Percentiles rank a stretch among this genome's conserved stretches.
These are phyloP conservation scores for Chondrosia reniformis DNA, from an alignment of 37 sponge, comb jelly and placozoan species.

Conservation along the genomic window DNA sequence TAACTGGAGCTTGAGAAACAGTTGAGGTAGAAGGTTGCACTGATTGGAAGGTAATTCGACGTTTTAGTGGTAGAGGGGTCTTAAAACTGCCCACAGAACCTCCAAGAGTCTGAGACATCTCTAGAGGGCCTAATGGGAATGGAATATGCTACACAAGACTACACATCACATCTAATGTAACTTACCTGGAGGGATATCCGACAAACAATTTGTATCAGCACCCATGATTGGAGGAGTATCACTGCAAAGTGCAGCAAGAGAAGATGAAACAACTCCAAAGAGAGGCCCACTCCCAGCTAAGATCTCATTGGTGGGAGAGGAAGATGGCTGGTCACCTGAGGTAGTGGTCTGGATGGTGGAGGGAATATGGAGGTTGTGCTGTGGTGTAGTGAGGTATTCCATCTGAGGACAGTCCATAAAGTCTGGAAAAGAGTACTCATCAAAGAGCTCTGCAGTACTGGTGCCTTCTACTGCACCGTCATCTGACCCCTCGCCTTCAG, in stretches of 20 bases:
- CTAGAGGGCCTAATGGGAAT: neutral
- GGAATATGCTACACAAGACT: no score
- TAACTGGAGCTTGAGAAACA: constrained; percentile 25
- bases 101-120: neutral
- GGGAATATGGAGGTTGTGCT: no score
- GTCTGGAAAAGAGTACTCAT: neutral
- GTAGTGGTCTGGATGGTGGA: no score
- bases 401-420: neutral
- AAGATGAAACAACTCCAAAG: neutral
- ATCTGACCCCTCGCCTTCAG: neutral
- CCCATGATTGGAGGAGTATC: neutral
- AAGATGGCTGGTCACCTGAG: neutral
- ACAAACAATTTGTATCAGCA: no score
- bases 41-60: neutral
- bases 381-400: neutral
- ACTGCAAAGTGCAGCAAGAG: neutral
- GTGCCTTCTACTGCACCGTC: neutral
- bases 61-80: neutral
- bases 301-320: neutral
- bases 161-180: no score
- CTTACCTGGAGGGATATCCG: no score
- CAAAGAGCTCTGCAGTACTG: neutral
- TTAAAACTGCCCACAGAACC: neutral
- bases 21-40: neutral
- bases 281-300: neutral